phyloP scores from a whole-genome alignment of 2,797 vertebrate genomes.

The Yasuhikotakia modesta region DNA sequence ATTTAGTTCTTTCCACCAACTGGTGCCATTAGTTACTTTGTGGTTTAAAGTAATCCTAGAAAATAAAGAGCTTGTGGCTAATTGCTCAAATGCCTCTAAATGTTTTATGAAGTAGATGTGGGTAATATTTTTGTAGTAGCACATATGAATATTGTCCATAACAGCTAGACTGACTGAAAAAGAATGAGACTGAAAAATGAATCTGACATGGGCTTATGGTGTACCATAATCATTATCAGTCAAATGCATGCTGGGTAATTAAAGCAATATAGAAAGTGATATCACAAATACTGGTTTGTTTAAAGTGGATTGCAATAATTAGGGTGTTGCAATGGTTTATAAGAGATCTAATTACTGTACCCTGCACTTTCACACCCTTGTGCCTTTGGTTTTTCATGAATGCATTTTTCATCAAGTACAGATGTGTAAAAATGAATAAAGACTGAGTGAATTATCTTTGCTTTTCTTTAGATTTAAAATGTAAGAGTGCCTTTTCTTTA shows the following conservation, averaged over 20 bases:
- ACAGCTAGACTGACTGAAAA: constrained; percentile 21
- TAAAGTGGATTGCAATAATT: background rate
- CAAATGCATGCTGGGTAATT: constrained; percentile 16
- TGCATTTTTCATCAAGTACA: background rate
- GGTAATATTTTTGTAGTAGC: constrained; percentile 20
- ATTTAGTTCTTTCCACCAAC: constrained; percentile 26
- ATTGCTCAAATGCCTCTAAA: constrained; percentile 5
- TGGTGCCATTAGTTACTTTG: constrained; percentile 19
- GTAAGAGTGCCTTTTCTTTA: too few species aligned
- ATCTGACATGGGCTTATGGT: constrained; percentile 14
- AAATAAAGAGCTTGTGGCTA: constrained; percentile 9
- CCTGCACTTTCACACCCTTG: constrained; percentile 26
- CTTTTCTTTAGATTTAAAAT: too few species aligned
- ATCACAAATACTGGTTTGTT: constrained; percentile 15
- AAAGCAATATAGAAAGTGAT: background rate
- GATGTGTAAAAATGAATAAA: background rate
- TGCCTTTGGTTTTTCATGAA: constrained; percentile 11
- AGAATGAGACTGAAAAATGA: background rate
- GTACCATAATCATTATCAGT: background rate
- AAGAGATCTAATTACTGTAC: background rate
- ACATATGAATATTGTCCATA: background rate
- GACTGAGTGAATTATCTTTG: background rate
- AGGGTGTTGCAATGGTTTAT: background rate
- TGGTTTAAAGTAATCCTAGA: background rate
- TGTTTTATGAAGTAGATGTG: background rate